A percentile compares a stretch with the other conserved stretches of the same genome.
phyloP scores from a whole-genome alignment of 2,888 invertebrate species.

The Tridacna gigas region DNA sequence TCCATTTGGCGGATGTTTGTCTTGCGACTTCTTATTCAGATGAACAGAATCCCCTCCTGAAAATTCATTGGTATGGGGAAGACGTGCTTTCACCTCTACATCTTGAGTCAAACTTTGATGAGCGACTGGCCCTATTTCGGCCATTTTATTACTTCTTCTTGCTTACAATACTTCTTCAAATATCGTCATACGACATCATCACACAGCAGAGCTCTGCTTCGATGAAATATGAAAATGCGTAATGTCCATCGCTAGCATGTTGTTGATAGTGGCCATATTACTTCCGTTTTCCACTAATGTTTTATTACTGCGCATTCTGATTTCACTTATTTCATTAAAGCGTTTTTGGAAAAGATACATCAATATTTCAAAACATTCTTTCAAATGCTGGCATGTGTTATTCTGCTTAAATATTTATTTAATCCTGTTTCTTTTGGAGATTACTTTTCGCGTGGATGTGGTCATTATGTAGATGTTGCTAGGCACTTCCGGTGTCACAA shows the following conservation, averaged over 20 bases:
- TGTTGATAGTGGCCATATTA: constrained; percentile 66
- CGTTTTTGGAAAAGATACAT: too few relatives aligned
- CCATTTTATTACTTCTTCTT: not conserved
- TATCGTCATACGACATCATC: not conserved
- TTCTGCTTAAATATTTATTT: too few relatives aligned
- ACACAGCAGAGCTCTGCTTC: not conserved
- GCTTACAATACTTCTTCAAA: not conserved
- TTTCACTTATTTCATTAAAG: too few relatives aligned
- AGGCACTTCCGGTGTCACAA: constrained; percentile 62
- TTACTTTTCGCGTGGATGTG: not conserved
- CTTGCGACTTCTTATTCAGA: not conserved
- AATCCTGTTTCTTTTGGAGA: too few relatives aligned
- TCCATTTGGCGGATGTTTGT: constrained; percentile 59
- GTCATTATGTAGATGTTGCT: constrained; percentile 40
- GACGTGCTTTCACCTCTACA: constrained; percentile 7
- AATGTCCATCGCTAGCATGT: constrained; percentile 46
- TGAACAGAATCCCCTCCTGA: constrained; percentile 19
- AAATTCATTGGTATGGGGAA: constrained; percentile 31
- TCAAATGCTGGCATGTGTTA: too few relatives aligned
- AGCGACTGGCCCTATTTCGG: not conserved
- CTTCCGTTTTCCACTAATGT: constrained; percentile 51
- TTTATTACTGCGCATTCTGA: not conserved
- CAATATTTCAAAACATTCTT: too few relatives aligned
- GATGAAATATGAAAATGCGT: not conserved
- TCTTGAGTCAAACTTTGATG: not conserved